A percentile compares a stretch with the other conserved stretches of the same genome.
phyloP scores from a whole-genome alignment of 2,888 invertebrate genomes.

The Drosophila paranaensis region DNA sequence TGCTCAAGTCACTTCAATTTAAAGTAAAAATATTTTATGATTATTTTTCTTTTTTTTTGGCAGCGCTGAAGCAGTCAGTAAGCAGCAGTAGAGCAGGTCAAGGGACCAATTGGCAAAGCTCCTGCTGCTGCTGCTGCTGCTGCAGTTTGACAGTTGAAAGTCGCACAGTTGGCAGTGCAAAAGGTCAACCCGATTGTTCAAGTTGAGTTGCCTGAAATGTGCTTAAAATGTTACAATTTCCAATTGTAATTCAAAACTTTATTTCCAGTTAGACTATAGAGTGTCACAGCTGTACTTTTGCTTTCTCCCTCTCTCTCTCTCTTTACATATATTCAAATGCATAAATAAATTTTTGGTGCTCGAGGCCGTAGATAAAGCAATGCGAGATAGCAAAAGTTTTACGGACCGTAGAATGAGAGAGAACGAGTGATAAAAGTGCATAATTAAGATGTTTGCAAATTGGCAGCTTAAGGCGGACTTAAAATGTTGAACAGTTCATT shows the following conservation, averaged over 20 bases:
- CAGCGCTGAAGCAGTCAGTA: background rate
- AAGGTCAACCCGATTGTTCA: conserved; percentile 42
- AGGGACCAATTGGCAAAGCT: conserved; percentile 21
- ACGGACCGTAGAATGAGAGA: background rate
- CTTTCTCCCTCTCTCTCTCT: background rate
- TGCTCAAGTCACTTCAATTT: conserved; percentile 5
- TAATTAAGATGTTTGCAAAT: conserved; percentile 5
- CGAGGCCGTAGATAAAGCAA: background rate
- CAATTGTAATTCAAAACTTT: conserved; percentile 51
- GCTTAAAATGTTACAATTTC: conserved; percentile 49
- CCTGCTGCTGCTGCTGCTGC: conserved; percentile 1
- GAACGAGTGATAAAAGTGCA: conserved; percentile 1
- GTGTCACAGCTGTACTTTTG: conserved; percentile 4
- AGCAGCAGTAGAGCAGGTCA: conserved; percentile 23
- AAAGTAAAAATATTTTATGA: conserved; percentile 8
- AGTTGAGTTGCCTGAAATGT: conserved; percentile 37
- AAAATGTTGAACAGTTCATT: background rate
- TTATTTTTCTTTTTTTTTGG: conserved; percentile 14
- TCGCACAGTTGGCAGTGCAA: conserved; percentile 41
- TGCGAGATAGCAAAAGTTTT: conserved; percentile 2
- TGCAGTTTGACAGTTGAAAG: conserved; percentile 28
- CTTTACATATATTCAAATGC: background rate
- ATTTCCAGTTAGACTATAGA: conserved; percentile 4
- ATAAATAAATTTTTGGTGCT: conserved; percentile 1
- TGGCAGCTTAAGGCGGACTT: background rate